Percentiles rank a stretch among this genome's conserved stretches.
These are phyloP conservation scores for Bucco capensis DNA, from an alignment of 2,113 vertebrate genomes.

Conservation along the genomic window DNA sequence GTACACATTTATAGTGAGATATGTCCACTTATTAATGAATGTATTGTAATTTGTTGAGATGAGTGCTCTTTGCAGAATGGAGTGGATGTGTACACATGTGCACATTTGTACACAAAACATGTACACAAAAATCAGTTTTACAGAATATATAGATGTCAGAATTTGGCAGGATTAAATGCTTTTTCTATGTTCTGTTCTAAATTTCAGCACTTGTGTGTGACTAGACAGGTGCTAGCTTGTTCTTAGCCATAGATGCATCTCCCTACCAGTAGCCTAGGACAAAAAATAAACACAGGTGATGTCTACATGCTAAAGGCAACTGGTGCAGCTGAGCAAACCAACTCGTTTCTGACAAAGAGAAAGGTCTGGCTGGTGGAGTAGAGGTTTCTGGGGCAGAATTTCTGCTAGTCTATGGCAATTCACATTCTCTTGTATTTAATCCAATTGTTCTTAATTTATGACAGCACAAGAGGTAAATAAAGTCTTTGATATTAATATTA, in stretches of 20 bases:
- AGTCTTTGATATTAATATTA: background rate
- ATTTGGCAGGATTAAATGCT: background rate
- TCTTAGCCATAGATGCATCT: background rate
- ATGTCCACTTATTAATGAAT: background rate
- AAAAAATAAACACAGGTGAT: background rate
- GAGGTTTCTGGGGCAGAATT: background rate
- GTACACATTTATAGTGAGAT: background rate
- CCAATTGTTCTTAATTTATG: background rate
- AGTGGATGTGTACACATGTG: too few relatives aligned
- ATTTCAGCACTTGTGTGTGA: background rate
- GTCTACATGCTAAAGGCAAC: background rate
- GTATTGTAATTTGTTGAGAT: too few relatives aligned
- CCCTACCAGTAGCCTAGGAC: background rate
- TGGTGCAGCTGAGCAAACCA: background rate
- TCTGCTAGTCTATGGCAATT: background rate
- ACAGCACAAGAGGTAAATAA: background rate
- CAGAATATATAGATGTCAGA: background rate
- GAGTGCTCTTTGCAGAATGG: background rate
- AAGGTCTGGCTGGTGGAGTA: background rate
- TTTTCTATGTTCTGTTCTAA: background rate
- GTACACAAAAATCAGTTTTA: background rate
- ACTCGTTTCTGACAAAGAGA: background rate
- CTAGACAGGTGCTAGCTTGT: background rate
- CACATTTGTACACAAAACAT: too few relatives aligned
- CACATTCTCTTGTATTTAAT: background rate